Percentiles rank a stretch among this genome's conserved stretches.
Conservation (phyloP, 1,140 invertebrate genomes). For the Carposina sasakii region DNA sequence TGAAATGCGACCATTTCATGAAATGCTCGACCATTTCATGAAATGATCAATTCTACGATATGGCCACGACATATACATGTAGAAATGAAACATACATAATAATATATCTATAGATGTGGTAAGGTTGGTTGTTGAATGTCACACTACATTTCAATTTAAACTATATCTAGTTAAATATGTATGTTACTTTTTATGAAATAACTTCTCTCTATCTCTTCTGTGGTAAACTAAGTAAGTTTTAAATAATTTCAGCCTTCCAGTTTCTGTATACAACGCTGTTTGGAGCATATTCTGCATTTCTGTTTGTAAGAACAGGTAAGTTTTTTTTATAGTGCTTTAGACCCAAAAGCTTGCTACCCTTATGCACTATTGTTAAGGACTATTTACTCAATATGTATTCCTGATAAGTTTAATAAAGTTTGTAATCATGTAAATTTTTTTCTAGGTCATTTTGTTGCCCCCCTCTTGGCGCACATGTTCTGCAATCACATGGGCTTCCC, state of each 20-base stretch:
- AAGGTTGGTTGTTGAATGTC: too few relatives aligned
- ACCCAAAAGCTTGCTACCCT: too few relatives aligned
- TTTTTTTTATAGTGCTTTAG: slow-evolving; percentile 12
- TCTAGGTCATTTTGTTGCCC: slow-evolving; percentile 89
- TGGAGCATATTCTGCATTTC: slow-evolving; percentile 93
- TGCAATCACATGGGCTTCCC: slow-evolving; percentile 98
- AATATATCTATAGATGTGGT: too few relatives aligned
- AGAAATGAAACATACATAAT: too few relatives aligned
- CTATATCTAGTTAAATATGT: too few relatives aligned
- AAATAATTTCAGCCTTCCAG: slow-evolving; percentile 85
- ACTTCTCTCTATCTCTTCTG: slow-evolving; percentile 7
- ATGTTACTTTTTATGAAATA: slow-evolving; percentile 7
- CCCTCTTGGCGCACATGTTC: slow-evolving; percentile 92
- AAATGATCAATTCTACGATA: too few relatives aligned
- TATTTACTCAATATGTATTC: too few relatives aligned
- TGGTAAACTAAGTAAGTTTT: slow-evolving; percentile 18
- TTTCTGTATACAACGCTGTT: slow-evolving; percentile 93
- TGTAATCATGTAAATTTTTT: slow-evolving; percentile 23
- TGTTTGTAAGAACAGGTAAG: slow-evolving; percentile 84
- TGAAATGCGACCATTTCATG: too few relatives aligned
- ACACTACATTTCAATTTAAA: too few relatives aligned
- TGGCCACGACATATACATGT: too few relatives aligned
- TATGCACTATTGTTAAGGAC: too few relatives aligned
- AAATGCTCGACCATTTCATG: too few relatives aligned
- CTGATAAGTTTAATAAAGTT: slow-evolving; percentile 8